A percentile compares a stretch with the other conserved stretches of the same genome.
Conservation (phyloP, 2,113 vertebrate genomes). For the Pao palembangensis region DNA sequence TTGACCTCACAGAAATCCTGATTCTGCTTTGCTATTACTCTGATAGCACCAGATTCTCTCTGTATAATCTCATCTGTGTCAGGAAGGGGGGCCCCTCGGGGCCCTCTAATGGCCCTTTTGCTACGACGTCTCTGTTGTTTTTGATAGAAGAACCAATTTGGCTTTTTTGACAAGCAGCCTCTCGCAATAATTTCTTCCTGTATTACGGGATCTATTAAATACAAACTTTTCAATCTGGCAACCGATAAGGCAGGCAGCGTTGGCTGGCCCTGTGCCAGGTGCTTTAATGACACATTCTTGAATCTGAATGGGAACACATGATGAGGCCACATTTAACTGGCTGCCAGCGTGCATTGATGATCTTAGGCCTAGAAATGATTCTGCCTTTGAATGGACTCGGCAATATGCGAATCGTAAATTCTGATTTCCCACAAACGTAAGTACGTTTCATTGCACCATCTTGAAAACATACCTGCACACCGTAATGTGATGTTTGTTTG, state of each 20-base stretch:
- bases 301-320: too few relatives aligned
- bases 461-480: too few relatives aligned
- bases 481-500: too few relatives aligned
- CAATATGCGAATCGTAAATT: too few relatives aligned
- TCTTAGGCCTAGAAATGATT: too few relatives aligned
- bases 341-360: too few relatives aligned
- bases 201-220: conserved; percentile 87
- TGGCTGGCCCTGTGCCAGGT: conserved; percentile 80
- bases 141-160: conserved; percentile 59
- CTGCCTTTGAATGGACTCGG: too few relatives aligned
- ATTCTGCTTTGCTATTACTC: too few relatives aligned
- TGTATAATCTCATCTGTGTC: conserved; percentile 10
- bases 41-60: conserved; percentile 18
- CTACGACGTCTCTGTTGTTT: not conserved
- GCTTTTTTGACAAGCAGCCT: conserved; percentile 55
- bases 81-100: conserved; percentile 25
- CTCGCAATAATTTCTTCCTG: conserved; percentile 80
- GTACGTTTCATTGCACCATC: too few relatives aligned
- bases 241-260: conserved; percentile 84
- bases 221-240: conserved; percentile 88
- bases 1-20: conserved; percentile 33
- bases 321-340: too few relatives aligned
- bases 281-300: too few relatives aligned
- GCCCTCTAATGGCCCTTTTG: conserved; percentile 39
- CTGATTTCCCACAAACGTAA: too few relatives aligned